Percentiles rank a stretch among this genome's conserved stretches.
Evolutionary conservation across 2,888 invertebrate genomes (phyloP).

Genomic region (Megalurothrips usitatus): DNA sequence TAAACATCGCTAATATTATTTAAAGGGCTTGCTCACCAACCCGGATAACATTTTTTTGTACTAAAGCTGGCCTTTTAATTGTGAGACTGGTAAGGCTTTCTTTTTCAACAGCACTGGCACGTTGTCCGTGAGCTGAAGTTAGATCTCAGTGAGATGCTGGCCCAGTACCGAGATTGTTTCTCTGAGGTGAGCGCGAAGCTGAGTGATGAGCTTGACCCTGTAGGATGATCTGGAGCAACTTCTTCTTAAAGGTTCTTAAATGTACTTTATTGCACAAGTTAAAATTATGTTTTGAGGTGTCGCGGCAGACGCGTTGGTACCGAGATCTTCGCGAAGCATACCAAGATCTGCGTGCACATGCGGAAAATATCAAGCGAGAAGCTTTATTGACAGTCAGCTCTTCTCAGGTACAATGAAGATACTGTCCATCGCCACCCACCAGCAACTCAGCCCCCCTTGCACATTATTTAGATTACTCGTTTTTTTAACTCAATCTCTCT

Average conservation of each 20-base stretch:
- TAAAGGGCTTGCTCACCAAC: neutral
- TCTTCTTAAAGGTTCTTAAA: no score
- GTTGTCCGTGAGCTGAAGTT: constrained; percentile 11
- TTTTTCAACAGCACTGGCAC: constrained; percentile 16
- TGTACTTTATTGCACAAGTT: no score
- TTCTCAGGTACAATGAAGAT: constrained; percentile 9
- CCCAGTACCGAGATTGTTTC: constrained; percentile 13
- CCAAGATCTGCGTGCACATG: constrained; percentile 2
- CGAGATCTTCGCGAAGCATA: constrained; percentile 11
- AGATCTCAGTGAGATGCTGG: constrained; percentile 14
- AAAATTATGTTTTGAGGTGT: constrained; percentile 9
- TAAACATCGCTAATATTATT: neutral
- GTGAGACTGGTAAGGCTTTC: neutral
- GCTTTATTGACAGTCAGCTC: neutral
- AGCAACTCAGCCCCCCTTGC: neutral
- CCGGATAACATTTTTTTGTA: neutral
- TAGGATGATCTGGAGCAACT: no score
- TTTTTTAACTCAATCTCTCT: no score
- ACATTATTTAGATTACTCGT: no score
- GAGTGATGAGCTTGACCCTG: neutral
- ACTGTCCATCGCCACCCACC: neutral
- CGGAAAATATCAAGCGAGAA: constrained; percentile 12
- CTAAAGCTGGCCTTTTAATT: neutral
- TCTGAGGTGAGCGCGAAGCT: neutral
- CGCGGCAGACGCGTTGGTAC: constrained; percentile 17